Evolutionary conservation across 2,797 vertebrate species (phyloP).

Genomic region (Leucoraja ocellata): DNA sequence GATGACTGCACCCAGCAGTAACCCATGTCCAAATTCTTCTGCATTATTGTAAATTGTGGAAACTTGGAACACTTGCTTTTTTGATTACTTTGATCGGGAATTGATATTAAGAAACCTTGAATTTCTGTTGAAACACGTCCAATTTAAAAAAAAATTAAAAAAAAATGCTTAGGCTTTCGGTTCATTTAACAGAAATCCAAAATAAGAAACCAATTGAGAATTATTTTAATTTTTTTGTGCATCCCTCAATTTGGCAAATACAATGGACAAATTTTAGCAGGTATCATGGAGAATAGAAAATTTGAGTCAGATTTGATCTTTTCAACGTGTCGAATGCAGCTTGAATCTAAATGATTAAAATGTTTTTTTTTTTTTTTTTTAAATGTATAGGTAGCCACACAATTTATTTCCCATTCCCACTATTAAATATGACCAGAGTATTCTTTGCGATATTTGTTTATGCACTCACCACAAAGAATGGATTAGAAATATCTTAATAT

Average conservation of each 20-base stretch:
- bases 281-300: too few species aligned
- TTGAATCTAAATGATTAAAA: background rate
- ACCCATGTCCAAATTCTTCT: background rate
- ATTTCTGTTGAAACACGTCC: background rate
- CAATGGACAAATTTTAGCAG: background rate
- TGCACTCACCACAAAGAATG: background rate
- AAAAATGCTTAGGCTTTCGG: background rate
- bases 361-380: background rate
- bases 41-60: background rate
- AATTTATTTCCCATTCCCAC: background rate
- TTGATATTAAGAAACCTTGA: background rate
- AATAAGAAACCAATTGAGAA: background rate
- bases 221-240: background rate
- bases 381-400: background rate
- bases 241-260: background rate
- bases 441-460: background rate
- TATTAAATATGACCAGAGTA: background rate
- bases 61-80: background rate
- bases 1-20: background rate
- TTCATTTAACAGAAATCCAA: background rate
- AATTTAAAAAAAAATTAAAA: background rate
- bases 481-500: background rate
- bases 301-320: too few species aligned
- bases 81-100: background rate
- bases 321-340: too few species aligned